Base-by-base conservation (phyloP, 2,888 invertebrate species). In the Mimachlamys varia region DNA sequence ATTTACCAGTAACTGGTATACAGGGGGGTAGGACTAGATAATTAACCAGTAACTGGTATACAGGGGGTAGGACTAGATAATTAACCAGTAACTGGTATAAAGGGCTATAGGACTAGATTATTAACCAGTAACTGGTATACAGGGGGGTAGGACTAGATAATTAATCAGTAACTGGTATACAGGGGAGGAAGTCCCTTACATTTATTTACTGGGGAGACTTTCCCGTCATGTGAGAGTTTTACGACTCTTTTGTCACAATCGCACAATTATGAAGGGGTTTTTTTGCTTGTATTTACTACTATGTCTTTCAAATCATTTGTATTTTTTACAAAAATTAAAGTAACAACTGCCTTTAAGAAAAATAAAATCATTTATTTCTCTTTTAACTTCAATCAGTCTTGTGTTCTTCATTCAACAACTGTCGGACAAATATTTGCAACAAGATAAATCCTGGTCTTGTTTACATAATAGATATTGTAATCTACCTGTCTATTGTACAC, bases 231-330 rank as follows among this genome's bases (percentile, higher is more conserved):
- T n/a, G 58, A 58, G 58, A 58, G 58, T 22, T 13, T 1, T 76
- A 33, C 27, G 10, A n/a, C 19, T 15, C 22, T n/a, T 27, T 76
- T 76, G 27, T 76, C 76, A 33, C 13, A 15, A 76, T 76, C 33
- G 76, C 76, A 76, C 76, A 76, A 76, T 7, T 53, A 17, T 58
- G 7, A 58, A 58, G 19, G 7, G 3, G 7, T 62, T 62, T 62
- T 62, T 62, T 62, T 62, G n/a, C n/a, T 62, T 33, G 76, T 76
- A 76, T 76, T 76, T 76, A 76, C 76, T 76, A 76, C 76, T 76
- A 76, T 76, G 76, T 76, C 76, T 76, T 76, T 76, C 76, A 76
- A 76, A 76, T 76, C 76, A 76, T 76, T 76, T 76, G 76, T 76
- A 76, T 76, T 27, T 76, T 76, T 76, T 33, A 76, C 27, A 76